Evolutionary conservation across 2,888 invertebrate genomes (phyloP), one percentile per base, ranked within the genome.

Genomic region (Mimachlamys varia): DNA sequence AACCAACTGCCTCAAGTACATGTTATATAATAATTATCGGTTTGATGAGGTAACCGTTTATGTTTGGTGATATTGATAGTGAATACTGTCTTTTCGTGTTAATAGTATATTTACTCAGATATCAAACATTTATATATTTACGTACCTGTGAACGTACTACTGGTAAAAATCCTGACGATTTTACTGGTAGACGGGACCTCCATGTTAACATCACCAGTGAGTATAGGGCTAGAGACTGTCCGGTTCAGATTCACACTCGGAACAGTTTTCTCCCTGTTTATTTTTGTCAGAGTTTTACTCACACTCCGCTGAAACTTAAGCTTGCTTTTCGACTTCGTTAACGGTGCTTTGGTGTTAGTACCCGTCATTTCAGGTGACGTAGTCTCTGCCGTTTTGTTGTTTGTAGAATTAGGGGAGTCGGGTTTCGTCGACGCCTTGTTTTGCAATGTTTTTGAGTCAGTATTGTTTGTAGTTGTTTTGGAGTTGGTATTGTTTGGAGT

Each of bases 131-230:
- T 49, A 96, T 95, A 33, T 95, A 93, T 91, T 95, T 95, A 37
- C 94, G 12, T 92, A 95, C 95, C 95, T 93, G 95, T 95, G 90
- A 96, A 96, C 33, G 96, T 96, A 88, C 95, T 95, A 90, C 95
- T 95, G 19, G 95, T 95, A 92, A 96, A 96, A 15, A 96, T 95
- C 12, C 96, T 92, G 44, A 96, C 95, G 33, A 95, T 94, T 91
- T 95, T 95, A 33, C 94, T 93, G 12, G 93, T 93, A 10, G 94
- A 93, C n/a, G 95, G 94, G 76, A 93, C 94, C 13, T 93, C 92
- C 33, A 93, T 90, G 12, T 91, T 88, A 0, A 94, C 89, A 27
- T 95, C 91, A 5, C 95, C 96, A 17, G 0, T 76, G 10, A 76
- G 76, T 76, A 76, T 76, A 27, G 76, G 76, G 15, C 33, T 76